A percentile compares a stretch with the other conserved stretches of the same genome.
phyloP scores from a whole-genome alignment of 2,888 invertebrate species.

The Zhuqinia jingwanae region DNA sequence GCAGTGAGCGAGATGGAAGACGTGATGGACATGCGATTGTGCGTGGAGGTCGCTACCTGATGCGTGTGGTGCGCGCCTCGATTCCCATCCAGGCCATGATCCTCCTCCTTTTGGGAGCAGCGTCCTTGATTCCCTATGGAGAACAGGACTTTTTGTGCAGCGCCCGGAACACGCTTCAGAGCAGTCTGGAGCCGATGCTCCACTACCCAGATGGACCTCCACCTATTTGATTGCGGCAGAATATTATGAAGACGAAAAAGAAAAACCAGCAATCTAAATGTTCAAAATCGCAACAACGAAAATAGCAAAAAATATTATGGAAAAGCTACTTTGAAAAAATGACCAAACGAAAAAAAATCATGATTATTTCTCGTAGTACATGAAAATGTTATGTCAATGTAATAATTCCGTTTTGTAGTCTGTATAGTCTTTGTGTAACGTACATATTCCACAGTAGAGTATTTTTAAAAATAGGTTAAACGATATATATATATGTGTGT shows the following conservation, averaged over 20 bases:
- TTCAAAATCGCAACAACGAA: not conserved
- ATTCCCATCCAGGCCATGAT: constrained; percentile 97
- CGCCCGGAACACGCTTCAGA: constrained; percentile 88
- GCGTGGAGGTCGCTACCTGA: constrained; percentile 91
- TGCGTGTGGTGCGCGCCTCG: constrained; percentile 94
- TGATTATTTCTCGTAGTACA: constrained; percentile 31
- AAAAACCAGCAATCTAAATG: not conserved
- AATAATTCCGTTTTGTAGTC: constrained; percentile 45
- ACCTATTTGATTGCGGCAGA: constrained; percentile 85
- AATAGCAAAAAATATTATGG: not conserved
- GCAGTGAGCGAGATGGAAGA: constrained; percentile 82
- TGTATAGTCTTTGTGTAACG: not conserved
- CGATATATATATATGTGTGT: too few relatives aligned
- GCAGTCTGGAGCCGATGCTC: constrained; percentile 92
- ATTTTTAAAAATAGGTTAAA: constrained; percentile 1
- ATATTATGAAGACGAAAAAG: not conserved
- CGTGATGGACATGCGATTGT: constrained; percentile 84
- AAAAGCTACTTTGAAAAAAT: not conserved
- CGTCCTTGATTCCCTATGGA: constrained; percentile 93
- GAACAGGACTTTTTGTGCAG: constrained; percentile 93
- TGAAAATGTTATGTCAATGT: not conserved
- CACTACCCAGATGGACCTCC: constrained; percentile 96
- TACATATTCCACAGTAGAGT: constrained; percentile 22
- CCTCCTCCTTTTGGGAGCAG: constrained; percentile 92
- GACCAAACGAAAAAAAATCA: not conserved